A percentile compares a stretch with the other conserved stretches of the same genome.
phyloP scores from a whole-genome alignment of 2,113 vertebrate species.

The Clarias macrocephalus region DNA sequence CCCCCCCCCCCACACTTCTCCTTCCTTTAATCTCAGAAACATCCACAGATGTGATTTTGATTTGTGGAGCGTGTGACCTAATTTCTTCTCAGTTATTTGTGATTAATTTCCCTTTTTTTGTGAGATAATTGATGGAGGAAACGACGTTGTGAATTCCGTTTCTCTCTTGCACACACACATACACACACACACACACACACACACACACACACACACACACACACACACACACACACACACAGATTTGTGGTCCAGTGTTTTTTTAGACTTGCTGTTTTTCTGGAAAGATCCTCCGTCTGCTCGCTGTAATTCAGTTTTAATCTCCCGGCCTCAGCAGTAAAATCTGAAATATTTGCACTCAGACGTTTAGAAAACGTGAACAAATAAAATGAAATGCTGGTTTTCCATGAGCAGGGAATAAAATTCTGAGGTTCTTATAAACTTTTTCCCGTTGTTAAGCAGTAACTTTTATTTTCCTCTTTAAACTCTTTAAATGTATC shows the following conservation, averaged over 20 bases:
- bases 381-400: background rate
- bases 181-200: conserved; percentile 17
- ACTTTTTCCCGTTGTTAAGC: background rate
- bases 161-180: background rate
- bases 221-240: conserved; percentile 16
- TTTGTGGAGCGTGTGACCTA: background rate
- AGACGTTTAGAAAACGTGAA: background rate
- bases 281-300: background rate
- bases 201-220: conserved; percentile 4
- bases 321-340: background rate
- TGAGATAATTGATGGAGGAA: background rate
- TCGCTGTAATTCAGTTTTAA: background rate
- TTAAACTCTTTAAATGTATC: background rate
- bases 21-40: conserved; percentile 20
- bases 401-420: background rate
- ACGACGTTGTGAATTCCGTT: background rate
- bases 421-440: background rate
- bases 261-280: background rate
- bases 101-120: conserved; percentile 2
- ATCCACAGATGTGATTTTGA: conserved; percentile 1
- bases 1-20: background rate
- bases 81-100: background rate
- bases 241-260: background rate
- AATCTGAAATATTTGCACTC: background rate
- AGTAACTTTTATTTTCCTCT: background rate